Evolutionary conservation across 2,797 vertebrate species (phyloP), one percentile per base, ranked within the genome.

Genomic region (Coreius guichenoti): DNA sequence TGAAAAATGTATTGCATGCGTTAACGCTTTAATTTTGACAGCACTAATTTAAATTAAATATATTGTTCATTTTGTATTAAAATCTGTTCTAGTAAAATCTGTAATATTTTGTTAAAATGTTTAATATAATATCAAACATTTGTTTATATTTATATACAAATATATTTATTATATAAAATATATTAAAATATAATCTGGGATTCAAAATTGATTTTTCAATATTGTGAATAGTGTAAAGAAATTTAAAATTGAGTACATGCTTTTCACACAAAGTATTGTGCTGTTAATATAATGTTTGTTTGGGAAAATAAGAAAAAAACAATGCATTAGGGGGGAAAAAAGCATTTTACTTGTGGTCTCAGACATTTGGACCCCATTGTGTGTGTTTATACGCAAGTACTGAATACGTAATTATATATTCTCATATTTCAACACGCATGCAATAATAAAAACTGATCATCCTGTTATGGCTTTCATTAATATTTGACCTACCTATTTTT

Each of bases 401-500:
- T 58, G n/a, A 26, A 49, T 14, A 49, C 47, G 17, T 49, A 49
- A 16, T 16, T 49, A 17, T 65, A 31, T 31, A 17, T 76, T n/a
- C 6, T 33, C 11, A 80, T 23, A 67, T 43, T 67, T 65, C 26
- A 45, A 45, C 61, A 0, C 36, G 36, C 51, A 21, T 67, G 9
- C 5, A 1, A 33, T 16, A 29, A 12, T 31, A 49, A 80, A 80
- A 67, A 80, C 2, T 13, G 43, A 21, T 31, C 47, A 17, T 23
- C 43, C 33, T 21, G n/a, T 16, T 4, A 36, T 16, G 21, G 63
- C 19, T 51, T 54, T 69, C 19, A 69, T 81, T 80, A 49, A 51
- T 68, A 68, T 36, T 81, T 81, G 21, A 69, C 43, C 45, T 51
- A 21, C 29, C 47, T 78, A 17, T 61, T 36, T 77, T 45, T 67